phyloP scores from a whole-genome alignment of 2,113 vertebrate species.

The Gallinago media region DNA sequence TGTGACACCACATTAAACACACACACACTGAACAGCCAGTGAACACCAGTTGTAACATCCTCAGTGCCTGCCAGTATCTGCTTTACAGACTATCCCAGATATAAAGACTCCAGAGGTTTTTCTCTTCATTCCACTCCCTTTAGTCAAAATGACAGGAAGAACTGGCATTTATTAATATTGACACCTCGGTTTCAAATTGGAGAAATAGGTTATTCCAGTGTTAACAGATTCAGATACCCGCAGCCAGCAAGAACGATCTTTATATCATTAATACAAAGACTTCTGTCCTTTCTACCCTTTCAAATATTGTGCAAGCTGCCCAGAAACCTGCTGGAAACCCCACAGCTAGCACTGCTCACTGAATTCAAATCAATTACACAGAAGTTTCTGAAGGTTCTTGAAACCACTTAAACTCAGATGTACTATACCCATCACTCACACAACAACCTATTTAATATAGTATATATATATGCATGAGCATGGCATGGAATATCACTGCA shows the following conservation, averaged over 20 bases:
- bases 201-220: background rate
- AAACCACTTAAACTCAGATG: background rate
- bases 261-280: background rate
- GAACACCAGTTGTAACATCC: background rate
- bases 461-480: background rate
- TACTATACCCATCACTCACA: background rate
- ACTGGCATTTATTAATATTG: background rate
- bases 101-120: background rate
- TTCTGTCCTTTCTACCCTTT: background rate
- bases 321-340: background rate
- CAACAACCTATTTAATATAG: background rate
- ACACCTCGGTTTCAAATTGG: background rate
- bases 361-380: background rate
- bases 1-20: background rate
- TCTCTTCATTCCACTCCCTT: background rate
- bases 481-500: background rate
- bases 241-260: background rate
- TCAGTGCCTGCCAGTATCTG: background rate
- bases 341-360: background rate
- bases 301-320: fast-evolving
- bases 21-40: background rate
- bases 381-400: background rate
- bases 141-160: background rate
- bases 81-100: background rate
- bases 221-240: background rate